Conservation (phyloP, 2,888 invertebrate genomes). For the Campoletis raptor region DNA sequence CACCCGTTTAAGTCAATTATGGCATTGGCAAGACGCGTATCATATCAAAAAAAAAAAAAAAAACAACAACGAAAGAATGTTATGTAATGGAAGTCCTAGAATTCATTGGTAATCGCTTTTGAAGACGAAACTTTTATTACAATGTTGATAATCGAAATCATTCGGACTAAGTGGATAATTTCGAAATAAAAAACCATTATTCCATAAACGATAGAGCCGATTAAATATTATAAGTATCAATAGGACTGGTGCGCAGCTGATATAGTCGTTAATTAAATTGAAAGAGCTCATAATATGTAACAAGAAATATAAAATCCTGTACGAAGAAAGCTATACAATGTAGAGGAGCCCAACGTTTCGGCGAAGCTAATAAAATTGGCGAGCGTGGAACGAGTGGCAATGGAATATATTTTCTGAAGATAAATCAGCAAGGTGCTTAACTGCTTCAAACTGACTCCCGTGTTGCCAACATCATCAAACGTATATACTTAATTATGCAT, state of each 20-base stretch:
- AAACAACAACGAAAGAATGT: too few relatives aligned
- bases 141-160: not conserved
- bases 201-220: not conserved
- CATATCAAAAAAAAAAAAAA: too few relatives aligned
- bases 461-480: conserved; percentile 12
- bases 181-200: not conserved
- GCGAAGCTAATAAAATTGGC: conserved; percentile 29
- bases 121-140: not conserved
- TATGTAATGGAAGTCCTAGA: too few relatives aligned
- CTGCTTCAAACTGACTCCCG: conserved; percentile 9
- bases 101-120: not conserved
- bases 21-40: not conserved
- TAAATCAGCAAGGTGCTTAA: conserved; percentile 36
- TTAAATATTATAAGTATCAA: conserved; percentile 2
- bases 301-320: conserved; percentile 9
- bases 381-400: not conserved
- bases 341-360: not conserved
- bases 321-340: conserved; percentile 4
- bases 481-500: conserved; percentile 1
- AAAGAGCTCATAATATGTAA: conserved; percentile 21
- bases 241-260: not conserved
- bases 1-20: not conserved
- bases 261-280: conserved; percentile 35
- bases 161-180: not conserved
- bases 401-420: conserved; percentile 21